Evolutionary conservation across 1,140 invertebrate species (phyloP), one percentile per base, ranked within the genome.

Genomic region (Saccostrea cuccullata): DNA sequence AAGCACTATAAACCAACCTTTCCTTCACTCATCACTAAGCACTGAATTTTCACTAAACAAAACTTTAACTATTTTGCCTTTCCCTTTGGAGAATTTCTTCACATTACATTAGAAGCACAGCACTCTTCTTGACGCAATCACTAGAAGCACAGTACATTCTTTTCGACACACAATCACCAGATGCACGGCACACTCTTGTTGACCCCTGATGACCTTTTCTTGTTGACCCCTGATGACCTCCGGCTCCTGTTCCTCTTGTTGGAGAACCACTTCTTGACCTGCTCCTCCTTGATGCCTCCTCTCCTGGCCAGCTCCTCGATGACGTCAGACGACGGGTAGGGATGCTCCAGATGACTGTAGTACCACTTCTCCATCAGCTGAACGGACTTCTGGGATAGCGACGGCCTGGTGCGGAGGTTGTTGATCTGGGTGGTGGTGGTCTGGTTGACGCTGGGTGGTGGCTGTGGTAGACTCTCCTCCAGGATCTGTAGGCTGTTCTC

Each of bases 181-280:
- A 67, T 23, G 60, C 60, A 67, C 6, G 60, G 60, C 60, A 67
- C 60, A 67, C 60, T 67, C 60, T 67, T 67, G 60, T n/a, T 67
- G 60, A 67, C n/a, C 17, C 60, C 5, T 13, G 60, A 8, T 20
- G 17, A 17, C n/a, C 17, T 67, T 1, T 5, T 82, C 77, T 82
- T 82, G 77, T 30, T 36, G 77, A 82, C 40, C 8, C 40, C 77
- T 36, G 77, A 82, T 82, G 77, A 82, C 77, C 40, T 92, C 23
- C 88, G 83, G 55, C 64, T 86, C 4, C 91, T 26, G 84, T 89
- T 91, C 40, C 91, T 86, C 70, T 92, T 92, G 87, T 92, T 92
- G n/a, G 90, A 88, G 82, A 92, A 91, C 91, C 91, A 92, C 83
- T 92, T 92, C 87, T 92, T 92, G 26, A 92, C 91, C 85, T 92